A percentile compares a stretch with the other conserved stretches of the same genome.
Evolutionary conservation across 2,113 vertebrate species (phyloP).

Genomic region (Catharus fuscescens): DNA sequence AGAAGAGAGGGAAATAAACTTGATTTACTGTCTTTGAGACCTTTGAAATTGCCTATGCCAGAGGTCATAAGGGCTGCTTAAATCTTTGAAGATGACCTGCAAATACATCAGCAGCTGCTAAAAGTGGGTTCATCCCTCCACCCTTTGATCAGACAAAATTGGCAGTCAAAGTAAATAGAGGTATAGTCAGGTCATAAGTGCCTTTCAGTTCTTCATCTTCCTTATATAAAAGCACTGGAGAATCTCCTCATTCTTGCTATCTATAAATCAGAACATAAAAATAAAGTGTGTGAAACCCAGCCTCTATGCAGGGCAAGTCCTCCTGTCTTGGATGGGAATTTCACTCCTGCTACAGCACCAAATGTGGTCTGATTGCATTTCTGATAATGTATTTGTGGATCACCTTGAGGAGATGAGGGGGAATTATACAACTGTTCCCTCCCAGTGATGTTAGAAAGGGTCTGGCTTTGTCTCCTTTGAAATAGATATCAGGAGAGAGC

Average conservation of each 20-base stretch:
- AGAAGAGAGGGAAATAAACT: background rate
- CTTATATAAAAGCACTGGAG: background rate
- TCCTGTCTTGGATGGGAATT: conserved; percentile 13
- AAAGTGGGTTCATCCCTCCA: background rate
- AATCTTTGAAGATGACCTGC: background rate
- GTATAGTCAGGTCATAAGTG: background rate
- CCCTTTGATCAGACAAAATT: background rate
- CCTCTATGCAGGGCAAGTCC: background rate
- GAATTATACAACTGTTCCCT: conserved; percentile 48
- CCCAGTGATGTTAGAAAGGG: conserved; percentile 17
- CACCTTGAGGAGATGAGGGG: conserved; percentile 55
- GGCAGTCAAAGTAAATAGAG: background rate
- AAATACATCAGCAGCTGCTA: background rate
- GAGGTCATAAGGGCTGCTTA: background rate
- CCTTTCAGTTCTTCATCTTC: background rate
- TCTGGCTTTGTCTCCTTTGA: conserved; percentile 58
- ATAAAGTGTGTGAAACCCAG: conserved; percentile 37
- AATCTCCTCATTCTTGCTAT: background rate
- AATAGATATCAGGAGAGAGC: conserved; percentile 52
- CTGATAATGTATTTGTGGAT: conserved; percentile 50
- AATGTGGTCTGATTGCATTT: background rate
- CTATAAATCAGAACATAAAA: conserved; percentile 36
- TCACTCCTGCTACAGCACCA: background rate
- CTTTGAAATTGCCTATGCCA: background rate
- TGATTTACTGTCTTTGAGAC: background rate